phyloP scores from a whole-genome alignment of 2,113 vertebrate species.

The Tauraco erythrolophus region DNA sequence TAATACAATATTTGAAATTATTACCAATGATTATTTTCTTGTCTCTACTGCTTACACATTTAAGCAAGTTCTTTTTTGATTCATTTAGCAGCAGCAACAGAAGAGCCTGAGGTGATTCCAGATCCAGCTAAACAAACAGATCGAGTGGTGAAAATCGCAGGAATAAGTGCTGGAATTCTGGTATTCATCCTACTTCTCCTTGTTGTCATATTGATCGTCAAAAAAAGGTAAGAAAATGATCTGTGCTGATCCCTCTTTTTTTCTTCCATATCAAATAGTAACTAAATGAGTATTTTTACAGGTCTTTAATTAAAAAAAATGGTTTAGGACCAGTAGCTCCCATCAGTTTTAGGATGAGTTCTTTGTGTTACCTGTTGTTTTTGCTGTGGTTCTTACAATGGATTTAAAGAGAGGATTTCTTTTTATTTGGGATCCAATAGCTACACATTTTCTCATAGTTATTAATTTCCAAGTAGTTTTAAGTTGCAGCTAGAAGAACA shows the following conservation, averaged over 20 bases:
- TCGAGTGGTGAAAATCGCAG: constrained; percentile 96
- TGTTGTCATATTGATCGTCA: constrained; percentile 92
- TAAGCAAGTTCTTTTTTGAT: constrained; percentile 53
- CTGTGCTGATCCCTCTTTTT: neutral
- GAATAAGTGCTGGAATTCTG: constrained; percentile 93
- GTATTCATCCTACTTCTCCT: constrained; percentile 96
- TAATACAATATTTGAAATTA: neutral
- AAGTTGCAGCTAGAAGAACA: neutral
- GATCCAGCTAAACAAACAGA: constrained; percentile 97
- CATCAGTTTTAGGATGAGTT: neutral
- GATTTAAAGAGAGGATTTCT: neutral
- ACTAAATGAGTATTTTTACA: neutral
- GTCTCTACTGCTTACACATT: neutral
- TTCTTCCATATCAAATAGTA: neutral
- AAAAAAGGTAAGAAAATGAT: constrained; percentile 90
- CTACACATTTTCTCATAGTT: neutral
- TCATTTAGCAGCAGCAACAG: constrained; percentile 88
- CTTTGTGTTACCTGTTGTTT: neutral
- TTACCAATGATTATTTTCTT: neutral
- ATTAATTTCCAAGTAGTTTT: neutral
- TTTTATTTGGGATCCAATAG: neutral
- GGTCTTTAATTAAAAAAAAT: neutral
- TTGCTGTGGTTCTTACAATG: neutral
- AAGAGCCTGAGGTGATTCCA: constrained; percentile 96
- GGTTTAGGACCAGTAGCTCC: neutral